These are phyloP conservation scores for Cricetomys ansorgei DNA, from an alignment of 2,113 vertebrate species.

Conservation along the genomic window DNA sequence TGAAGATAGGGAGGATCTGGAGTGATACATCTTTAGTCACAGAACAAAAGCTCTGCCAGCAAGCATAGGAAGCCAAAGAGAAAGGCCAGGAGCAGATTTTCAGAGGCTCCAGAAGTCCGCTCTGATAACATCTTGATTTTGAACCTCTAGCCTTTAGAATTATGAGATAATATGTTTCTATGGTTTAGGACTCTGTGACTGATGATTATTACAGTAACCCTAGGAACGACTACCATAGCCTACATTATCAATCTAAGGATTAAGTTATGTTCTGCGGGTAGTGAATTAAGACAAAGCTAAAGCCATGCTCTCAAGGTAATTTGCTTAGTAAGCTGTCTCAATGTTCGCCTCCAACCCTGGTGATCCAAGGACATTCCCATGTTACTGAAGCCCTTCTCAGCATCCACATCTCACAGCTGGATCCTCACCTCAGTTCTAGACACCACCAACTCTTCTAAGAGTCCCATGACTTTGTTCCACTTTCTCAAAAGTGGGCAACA, in stretches of 20 bases:
- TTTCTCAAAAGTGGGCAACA: background rate
- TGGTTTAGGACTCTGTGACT: background rate
- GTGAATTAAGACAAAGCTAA: background rate
- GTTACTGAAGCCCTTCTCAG: background rate
- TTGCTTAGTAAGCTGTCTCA: conserved; percentile 1
- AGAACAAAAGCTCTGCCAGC: background rate
- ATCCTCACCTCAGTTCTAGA: background rate
- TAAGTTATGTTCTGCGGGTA: background rate
- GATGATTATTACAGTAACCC: background rate
- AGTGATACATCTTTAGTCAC: background rate
- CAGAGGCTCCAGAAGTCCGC: background rate
- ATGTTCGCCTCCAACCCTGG: background rate
- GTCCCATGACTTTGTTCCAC: background rate
- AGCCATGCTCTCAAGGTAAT: background rate
- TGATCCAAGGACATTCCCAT: background rate
- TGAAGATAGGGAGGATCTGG: background rate
- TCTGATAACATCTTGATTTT: background rate
- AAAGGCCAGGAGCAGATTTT: background rate
- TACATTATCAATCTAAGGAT: background rate
- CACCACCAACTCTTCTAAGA: background rate
- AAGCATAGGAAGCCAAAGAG: background rate
- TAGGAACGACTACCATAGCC: background rate
- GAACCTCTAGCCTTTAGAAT: background rate
- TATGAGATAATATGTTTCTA: background rate
- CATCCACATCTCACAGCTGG: background rate